Conservation (phyloP, 2,888 invertebrate species). For the Willowsia nigromaculata region DNA sequence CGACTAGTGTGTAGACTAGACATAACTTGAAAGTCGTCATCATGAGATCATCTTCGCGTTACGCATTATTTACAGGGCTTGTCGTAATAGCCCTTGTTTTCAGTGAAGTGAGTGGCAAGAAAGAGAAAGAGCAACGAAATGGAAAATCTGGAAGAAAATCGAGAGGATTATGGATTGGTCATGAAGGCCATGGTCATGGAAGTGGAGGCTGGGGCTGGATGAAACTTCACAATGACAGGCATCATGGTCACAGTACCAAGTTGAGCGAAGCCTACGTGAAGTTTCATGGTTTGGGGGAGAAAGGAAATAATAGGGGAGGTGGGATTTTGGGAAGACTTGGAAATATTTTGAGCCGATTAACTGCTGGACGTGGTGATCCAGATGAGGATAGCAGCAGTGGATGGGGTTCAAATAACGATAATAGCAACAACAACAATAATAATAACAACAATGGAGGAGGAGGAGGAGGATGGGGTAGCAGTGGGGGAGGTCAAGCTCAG, state of each 20-base stretch:
- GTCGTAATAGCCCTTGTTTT: slow-evolving; percentile 33
- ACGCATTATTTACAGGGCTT: slow-evolving; percentile 7
- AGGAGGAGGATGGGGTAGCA: slow-evolving; percentile 26
- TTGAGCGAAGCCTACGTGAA: slow-evolving; percentile 73
- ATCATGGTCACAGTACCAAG: slow-evolving; percentile 68
- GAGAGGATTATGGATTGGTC: slow-evolving; percentile 50
- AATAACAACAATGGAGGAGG: slow-evolving; percentile 21
- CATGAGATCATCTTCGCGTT: slow-evolving; percentile 41
- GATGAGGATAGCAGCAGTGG: slow-evolving; percentile 59
- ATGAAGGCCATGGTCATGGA: slow-evolving; percentile 66
- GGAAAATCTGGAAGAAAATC: slow-evolving; percentile 35
- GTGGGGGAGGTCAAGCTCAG: not conserved
- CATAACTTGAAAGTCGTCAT: slow-evolving; percentile 11
- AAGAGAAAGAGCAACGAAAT: not conserved
- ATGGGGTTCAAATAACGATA: slow-evolving; percentile 42
- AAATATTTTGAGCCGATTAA: slow-evolving; percentile 49
- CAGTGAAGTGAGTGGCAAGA: slow-evolving; percentile 49
- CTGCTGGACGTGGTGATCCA: slow-evolving; percentile 53
- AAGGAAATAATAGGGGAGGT: slow-evolving; percentile 27
- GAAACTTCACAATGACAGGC: slow-evolving; percentile 62
- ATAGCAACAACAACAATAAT: slow-evolving; percentile 36
- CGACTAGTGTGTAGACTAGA: not conserved
- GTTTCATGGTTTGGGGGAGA: slow-evolving; percentile 70
- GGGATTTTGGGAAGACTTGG: slow-evolving; percentile 48
- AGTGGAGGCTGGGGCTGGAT: slow-evolving; percentile 73